These are phyloP conservation scores for Crossoptilon crossoptilon DNA, from an alignment of 2,797 vertebrate genomes.

Conservation along the genomic window DNA sequence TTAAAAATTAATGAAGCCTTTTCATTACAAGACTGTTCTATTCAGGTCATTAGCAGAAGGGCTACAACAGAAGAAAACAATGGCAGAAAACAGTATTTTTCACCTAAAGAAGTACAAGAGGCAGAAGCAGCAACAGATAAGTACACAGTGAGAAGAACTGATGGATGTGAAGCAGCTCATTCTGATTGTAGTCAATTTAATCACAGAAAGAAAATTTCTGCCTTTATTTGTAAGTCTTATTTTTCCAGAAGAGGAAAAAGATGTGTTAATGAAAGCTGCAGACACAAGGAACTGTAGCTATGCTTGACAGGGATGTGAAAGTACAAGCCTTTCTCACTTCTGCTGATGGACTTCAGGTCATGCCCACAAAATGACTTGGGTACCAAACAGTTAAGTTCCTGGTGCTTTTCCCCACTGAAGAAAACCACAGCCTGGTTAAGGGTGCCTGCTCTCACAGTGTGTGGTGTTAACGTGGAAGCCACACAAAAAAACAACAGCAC, in stretches of 20 bases:
- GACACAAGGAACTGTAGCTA: neutral
- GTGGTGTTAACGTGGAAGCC: neutral
- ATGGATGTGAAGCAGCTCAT: neutral
- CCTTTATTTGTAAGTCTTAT: neutral
- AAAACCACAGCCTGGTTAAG: neutral
- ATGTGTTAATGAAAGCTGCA: neutral
- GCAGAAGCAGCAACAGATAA: fast-evolving
- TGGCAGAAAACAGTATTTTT: neutral
- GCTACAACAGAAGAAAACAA: neutral
- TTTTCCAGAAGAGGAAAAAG: neutral
- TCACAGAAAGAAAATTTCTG: neutral
- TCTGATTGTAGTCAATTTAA: neutral
- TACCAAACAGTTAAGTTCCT: neutral
- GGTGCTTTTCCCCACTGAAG: neutral
- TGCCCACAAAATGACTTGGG: neutral
- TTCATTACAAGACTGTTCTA: neutral
- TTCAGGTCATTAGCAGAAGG: neutral
- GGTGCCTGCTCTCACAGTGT: neutral
- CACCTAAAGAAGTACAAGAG: neutral
- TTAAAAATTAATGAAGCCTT: neutral
- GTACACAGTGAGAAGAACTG: neutral
- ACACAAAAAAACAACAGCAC: neutral
- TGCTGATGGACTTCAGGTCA: neutral
- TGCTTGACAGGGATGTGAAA: neutral
- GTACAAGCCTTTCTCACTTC: neutral